Percentiles rank a stretch among this genome's conserved stretches.
phyloP scores from a whole-genome alignment of 2,113 vertebrate species.

The Lucifuga dentata region DNA sequence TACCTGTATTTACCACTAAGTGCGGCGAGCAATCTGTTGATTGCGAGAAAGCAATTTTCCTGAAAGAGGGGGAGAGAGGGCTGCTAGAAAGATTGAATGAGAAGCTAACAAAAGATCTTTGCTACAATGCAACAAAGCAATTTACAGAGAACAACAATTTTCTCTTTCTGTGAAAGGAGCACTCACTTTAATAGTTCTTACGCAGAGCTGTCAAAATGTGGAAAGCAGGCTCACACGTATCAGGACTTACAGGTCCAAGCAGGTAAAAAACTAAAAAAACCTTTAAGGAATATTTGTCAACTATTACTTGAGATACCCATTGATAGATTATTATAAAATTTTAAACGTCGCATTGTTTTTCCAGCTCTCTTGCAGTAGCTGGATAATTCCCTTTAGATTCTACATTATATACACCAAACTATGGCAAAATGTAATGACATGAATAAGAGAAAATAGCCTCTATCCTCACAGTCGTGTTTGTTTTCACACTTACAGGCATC shows the following conservation, averaged over 20 bases:
- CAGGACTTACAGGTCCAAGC: constrained; percentile 42
- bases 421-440: constrained; percentile 25
- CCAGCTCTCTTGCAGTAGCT: background rate
- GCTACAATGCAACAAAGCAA: constrained; percentile 81
- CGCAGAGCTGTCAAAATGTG: constrained; percentile 65
- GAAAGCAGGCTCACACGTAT: constrained; percentile 41
- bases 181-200: constrained; percentile 76
- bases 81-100: constrained; percentile 56
- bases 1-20: constrained; percentile 85
- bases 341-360: constrained; percentile 20
- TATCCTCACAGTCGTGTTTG: constrained; percentile 29
- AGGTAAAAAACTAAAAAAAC: constrained; percentile 40
- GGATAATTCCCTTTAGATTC: constrained; percentile 46
- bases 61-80: constrained; percentile 56
- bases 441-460: constrained; percentile 29
- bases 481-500: constrained; percentile 18
- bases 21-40: constrained; percentile 81
- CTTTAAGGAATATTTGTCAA: constrained; percentile 7
- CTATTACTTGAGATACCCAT: constrained; percentile 21
- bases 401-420: constrained; percentile 38
- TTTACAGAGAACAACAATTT: constrained; percentile 82
- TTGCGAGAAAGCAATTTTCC: constrained; percentile 81
- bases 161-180: constrained; percentile 76
- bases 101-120: constrained; percentile 77
- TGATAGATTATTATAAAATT: constrained; percentile 9